Conservation (phyloP, 2,888 invertebrate species). For the Agonopterix subpropinquella region DNA sequence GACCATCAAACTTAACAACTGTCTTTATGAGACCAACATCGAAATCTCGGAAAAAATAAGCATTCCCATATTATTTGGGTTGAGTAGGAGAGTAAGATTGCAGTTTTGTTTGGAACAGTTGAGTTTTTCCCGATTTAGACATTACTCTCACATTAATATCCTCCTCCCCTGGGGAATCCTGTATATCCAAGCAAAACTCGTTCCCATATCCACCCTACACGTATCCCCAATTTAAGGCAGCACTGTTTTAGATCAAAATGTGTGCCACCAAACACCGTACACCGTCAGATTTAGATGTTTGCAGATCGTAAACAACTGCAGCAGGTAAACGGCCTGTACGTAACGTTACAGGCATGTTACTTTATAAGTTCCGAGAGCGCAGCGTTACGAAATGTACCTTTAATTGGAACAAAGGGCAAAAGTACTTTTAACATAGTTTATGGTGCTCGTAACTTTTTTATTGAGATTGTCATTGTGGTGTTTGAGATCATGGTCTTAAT, state of each 20-base stretch:
- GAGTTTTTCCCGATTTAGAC: too few relatives aligned
- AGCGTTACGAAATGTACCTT: constrained; percentile 24
- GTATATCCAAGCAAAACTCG: too few relatives aligned
- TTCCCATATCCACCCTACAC: background rate
- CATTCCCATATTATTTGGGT: too few relatives aligned
- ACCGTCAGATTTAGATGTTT: background rate
- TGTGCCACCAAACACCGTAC: constrained; percentile 16
- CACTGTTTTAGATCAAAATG: constrained; percentile 32
- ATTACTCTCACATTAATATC: too few relatives aligned
- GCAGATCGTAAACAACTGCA: background rate
- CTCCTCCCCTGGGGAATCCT: too few relatives aligned
- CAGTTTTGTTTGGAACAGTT: too few relatives aligned
- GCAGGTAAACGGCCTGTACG: constrained; percentile 24
- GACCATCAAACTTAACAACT: too few relatives aligned
- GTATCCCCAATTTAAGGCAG: constrained; percentile 1
- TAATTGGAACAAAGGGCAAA: constrained; percentile 14
- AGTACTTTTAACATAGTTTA: background rate
- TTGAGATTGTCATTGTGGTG: background rate
- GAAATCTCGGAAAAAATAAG: too few relatives aligned
- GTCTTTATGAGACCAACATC: too few relatives aligned
- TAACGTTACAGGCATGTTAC: background rate
- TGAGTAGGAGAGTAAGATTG: too few relatives aligned
- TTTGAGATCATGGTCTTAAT: too few relatives aligned
- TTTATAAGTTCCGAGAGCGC: constrained; percentile 14
- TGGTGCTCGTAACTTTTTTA: background rate